Evolutionary conservation across 2,113 vertebrate species (phyloP), one percentile per base, ranked within the genome.

Genomic region (Ictalurus furcatus): DNA sequence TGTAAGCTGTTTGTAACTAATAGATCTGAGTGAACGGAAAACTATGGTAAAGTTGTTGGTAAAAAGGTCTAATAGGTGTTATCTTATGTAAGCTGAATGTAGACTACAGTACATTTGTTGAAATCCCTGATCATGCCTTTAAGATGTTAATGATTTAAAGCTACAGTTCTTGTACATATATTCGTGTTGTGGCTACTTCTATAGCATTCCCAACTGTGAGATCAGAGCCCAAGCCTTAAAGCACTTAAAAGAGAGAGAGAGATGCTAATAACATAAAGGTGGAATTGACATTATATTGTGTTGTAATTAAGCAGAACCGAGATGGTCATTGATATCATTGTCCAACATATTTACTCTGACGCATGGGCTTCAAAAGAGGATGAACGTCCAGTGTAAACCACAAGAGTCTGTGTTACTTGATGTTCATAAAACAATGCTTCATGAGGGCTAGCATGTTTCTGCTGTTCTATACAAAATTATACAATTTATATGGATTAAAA

Each of bases 381-480:
- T 94, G 93, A 87, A 87, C 93, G 93, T 95, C 93, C 95, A 92
- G 91, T 94, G 95, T 96, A 92, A 91, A 93, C 88, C 94, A 94
- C 90, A 7, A 48, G 89, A 82, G 93, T 95, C 93, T 92, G 93
- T 95, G 93, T 96, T 94, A 93, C 93, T 93, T 91, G 92, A 93
- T 95, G 93, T 95, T 94, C 92, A 93, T 93, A 93, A 89, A 93
- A 93, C 94, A 93, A 93, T 92, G 94, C 94, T 95, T 94, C 93
- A 95, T 94, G 95, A 96, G 95, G 95, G 95, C 95, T 95, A 96
- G 95, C 95, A 96, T 96, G 95, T 94, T 93, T 95, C 94, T 95
- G 94, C 94, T 95, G 93, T 93, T 89, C 92, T 94, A 93, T 93
- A 95, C 93, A 92, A 89, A 94, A 90, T 90, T 90, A 94, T 93